Evolutionary conservation across 2,888 invertebrate species (phyloP).

Genomic region (Stegana nigrithorax): DNA sequence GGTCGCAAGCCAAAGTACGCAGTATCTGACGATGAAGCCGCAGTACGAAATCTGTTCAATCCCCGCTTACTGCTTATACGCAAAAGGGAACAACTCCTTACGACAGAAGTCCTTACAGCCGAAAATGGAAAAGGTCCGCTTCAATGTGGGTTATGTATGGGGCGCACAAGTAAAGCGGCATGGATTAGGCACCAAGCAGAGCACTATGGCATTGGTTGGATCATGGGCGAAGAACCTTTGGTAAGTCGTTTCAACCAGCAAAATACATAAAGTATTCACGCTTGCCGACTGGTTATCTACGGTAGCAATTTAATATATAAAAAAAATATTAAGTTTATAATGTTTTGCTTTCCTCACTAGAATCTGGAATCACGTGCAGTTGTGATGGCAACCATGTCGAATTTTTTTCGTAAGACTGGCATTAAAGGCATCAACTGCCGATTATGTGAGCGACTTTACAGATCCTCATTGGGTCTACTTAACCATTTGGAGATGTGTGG

Average conservation of each 20-base stretch:
- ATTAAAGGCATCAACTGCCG: constrained; percentile 53
- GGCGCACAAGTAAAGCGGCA: constrained; percentile 26
- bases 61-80: constrained; percentile 55
- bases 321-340: not conserved
- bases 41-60: too few species aligned
- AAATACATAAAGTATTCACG: not conserved
- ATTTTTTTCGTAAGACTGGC: constrained; percentile 39
- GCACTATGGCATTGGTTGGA: constrained; percentile 67
- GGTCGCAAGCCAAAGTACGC: too few species aligned
- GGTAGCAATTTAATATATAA: not conserved
- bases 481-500: constrained; percentile 61
- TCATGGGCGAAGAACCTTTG: constrained; percentile 40
- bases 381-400: constrained; percentile 42
- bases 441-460: constrained; percentile 49
- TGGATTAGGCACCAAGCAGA: constrained; percentile 55
- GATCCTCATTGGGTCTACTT: constrained; percentile 57
- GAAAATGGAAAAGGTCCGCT: constrained; percentile 38
- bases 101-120: constrained; percentile 40
- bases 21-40: too few species aligned
- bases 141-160: constrained; percentile 63
- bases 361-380: constrained; percentile 42
- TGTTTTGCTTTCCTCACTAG: constrained; percentile 14
- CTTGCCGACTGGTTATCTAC: not conserved
- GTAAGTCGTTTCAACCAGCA: too few species aligned
- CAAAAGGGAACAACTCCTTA: constrained; percentile 55